Evolutionary conservation across 2,888 invertebrate species (phyloP), one percentile per base, ranked within the genome.

Genomic region (Bellardia bayeri): DNA sequence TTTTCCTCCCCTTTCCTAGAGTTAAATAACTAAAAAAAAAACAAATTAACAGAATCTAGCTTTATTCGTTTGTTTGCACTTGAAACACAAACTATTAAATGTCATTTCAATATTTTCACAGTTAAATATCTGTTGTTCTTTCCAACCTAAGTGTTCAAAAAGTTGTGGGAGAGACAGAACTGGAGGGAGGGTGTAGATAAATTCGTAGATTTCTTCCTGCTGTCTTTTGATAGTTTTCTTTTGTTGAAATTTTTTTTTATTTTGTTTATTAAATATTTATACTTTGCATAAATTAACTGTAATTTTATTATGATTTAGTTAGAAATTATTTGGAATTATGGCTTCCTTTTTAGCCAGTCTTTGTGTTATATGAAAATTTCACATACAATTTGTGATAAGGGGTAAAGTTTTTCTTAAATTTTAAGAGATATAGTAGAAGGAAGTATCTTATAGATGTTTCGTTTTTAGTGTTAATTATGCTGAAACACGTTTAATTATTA

Each of bases 221-320:
- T 81, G 71, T 16, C 51, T 40, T 54, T 58, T 30, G 30, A 79
- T 78, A 64, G 76, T 56, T 78, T n/a, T n/a, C n/a, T n/a, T n/a
- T n/a, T n/a, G n/a, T n/a, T n/a, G n/a, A n/a, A n/a, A n/a, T n/a
- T n/a, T n/a, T 74, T 76, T 8, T 42, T 63, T 66, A 58, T 81
- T 72, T 82, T 88, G 82, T 88, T 88, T 88, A 85, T 87, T 84
- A 84, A 88, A 92, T 91, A 91, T 91, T 90, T 49, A 33, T 23
- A 11, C 30, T 68, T 90, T 90, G 90, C 91, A 90, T 91, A 90
- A 91, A 92, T 91, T 92, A 72, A 85, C 75, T 82, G 89, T 89
- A 91, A 90, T 90, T 91, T 91, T 89, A 89, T 91, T 89, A 90
- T 90, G 90, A 90, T 90, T 90, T 88, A 90, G 90, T 91, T 90